Evolutionary conservation across 2,888 invertebrate species (phyloP).

Genomic region (Coenonympha glycerion): DNA sequence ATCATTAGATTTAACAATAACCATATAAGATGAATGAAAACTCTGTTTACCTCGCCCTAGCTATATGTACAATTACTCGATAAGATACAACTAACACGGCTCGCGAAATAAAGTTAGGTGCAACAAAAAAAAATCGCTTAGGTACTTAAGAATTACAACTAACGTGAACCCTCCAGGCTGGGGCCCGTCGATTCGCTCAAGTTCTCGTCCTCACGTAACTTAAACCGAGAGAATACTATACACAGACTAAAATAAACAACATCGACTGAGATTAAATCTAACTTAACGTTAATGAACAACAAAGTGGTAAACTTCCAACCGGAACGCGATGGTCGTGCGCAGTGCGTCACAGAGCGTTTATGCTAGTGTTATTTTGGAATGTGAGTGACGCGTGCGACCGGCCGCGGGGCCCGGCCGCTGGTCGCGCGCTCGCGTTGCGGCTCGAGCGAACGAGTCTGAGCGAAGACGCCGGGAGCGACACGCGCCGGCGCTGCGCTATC

Average conservation of each 20-base stretch:
- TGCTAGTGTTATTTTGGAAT: constrained; percentile 69
- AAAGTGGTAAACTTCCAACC: constrained; percentile 72
- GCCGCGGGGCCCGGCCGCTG: background rate
- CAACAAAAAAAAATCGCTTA: constrained; percentile 64
- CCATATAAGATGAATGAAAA: constrained; percentile 56
- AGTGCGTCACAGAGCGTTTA: constrained; percentile 58
- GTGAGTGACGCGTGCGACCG: constrained; percentile 59
- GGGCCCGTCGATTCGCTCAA: constrained; percentile 71
- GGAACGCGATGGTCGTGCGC: constrained; percentile 54
- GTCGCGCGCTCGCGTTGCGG: background rate
- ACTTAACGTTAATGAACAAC: constrained; percentile 75
- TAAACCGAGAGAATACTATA: constrained; percentile 69
- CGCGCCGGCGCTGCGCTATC: constrained; percentile 50
- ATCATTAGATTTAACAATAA: constrained; percentile 62
- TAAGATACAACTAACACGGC: constrained; percentile 66
- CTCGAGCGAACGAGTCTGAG: constrained; percentile 59
- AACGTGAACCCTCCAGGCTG: constrained; percentile 62
- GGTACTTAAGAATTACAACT: constrained; percentile 64
- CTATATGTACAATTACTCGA: constrained; percentile 66
- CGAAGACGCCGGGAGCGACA: constrained; percentile 54
- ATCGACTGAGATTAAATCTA: constrained; percentile 73
- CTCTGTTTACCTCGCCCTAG: constrained; percentile 63
- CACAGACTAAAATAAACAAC: constrained; percentile 70
- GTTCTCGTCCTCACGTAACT: constrained; percentile 66
- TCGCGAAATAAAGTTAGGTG: constrained; percentile 67